A percentile compares a stretch with the other conserved stretches of the same genome.
Conservation (phyloP, 2,797 vertebrate species). For the Erethizon dorsatum region DNA sequence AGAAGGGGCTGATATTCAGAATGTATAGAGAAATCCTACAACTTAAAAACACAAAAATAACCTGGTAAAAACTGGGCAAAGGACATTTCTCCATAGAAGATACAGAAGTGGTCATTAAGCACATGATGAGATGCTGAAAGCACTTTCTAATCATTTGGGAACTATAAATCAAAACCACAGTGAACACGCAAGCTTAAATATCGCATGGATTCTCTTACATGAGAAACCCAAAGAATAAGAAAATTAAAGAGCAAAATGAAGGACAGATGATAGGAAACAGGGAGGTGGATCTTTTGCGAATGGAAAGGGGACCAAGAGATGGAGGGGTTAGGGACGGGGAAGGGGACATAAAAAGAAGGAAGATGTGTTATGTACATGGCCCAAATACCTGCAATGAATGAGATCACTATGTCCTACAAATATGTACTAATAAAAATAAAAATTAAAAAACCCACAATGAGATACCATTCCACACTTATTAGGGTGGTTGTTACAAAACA, state of each 20-base stretch:
- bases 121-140: not conserved
- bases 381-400: not conserved
- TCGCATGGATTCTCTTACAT: not conserved
- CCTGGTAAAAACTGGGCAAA: not conserved
- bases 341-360: not conserved
- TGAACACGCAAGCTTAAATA: not conserved
- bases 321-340: not conserved
- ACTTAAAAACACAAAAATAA: not conserved
- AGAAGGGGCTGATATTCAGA: not conserved
- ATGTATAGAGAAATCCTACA: not conserved
- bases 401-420: not conserved
- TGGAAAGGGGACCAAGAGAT: not conserved
- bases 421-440: not conserved
- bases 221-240: not conserved
- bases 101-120: not conserved
- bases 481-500: not conserved
- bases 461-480: not conserved
- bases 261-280: not conserved
- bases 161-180: not conserved
- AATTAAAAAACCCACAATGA: not conserved
- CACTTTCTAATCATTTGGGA: not conserved
- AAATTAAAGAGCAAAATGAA: not conserved
- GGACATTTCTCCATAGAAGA: not conserved
- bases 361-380: no score
- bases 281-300: not conserved